phyloP scores from a whole-genome alignment of 1,140 invertebrate genomes.

The Papilio polytes region DNA sequence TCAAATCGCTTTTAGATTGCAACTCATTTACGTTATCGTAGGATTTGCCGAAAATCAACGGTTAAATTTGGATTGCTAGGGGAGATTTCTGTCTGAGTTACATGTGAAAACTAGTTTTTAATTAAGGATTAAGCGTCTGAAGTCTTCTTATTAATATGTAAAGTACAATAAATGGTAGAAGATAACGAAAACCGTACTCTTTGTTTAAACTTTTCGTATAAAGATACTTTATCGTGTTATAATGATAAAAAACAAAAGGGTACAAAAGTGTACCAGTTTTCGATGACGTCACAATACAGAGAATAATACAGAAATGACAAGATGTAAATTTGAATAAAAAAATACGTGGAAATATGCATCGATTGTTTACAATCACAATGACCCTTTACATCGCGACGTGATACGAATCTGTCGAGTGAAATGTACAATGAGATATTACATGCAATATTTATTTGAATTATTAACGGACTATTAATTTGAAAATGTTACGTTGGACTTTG shows the following conservation, averaged over 20 bases:
- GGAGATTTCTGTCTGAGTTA: constrained; percentile 10
- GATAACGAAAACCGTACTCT: too few relatives aligned
- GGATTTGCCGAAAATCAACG: constrained; percentile 9
- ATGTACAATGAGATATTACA: constrained; percentile 38
- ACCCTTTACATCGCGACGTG: constrained; percentile 55
- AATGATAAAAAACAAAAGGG: neutral
- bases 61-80: neutral
- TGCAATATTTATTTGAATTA: too few relatives aligned
- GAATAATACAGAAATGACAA: constrained; percentile 21
- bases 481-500: too few relatives aligned
- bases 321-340: constrained; percentile 47
- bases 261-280: neutral
- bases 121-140: neutral
- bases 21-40: constrained; percentile 15
- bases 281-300: constrained; percentile 12
- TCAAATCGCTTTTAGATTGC: constrained; percentile 35
- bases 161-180: neutral
- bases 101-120: constrained; percentile 13
- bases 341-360: constrained; percentile 66
- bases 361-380: constrained; percentile 67
- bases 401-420: constrained; percentile 49
- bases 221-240: neutral
- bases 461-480: too few relatives aligned
- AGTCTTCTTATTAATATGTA: neutral
- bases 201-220: too few relatives aligned